phyloP scores from a whole-genome alignment of 92 coral and sea anemone genomes.

The Hydrozoanthus gracilis region DNA sequence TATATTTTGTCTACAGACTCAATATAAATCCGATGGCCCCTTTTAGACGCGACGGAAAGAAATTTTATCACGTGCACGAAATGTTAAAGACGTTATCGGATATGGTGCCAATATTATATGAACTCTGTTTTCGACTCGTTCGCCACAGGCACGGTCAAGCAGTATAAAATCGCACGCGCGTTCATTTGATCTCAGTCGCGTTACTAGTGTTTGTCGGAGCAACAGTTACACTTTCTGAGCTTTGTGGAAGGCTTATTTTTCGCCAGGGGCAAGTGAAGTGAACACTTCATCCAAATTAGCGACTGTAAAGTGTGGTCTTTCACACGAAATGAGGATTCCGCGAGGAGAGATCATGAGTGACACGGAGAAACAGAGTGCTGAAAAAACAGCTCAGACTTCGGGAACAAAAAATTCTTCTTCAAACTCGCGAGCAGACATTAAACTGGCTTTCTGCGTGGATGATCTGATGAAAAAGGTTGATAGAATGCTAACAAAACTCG shows the following conservation, averaged over 20 bases:
- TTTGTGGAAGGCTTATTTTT: neutral
- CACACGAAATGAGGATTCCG: constrained; percentile 17
- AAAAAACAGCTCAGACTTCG: neutral
- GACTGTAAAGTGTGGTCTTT: neutral
- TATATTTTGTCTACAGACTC: neutral
- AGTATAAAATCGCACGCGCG: constrained; percentile 10
- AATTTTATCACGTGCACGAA: neutral
- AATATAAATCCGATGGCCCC: neutral
- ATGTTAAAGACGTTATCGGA: constrained; percentile 25
- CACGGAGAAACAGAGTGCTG: neutral
- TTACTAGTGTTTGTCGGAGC: neutral
- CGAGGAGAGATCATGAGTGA: constrained; percentile 4
- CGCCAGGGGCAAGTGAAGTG: neutral
- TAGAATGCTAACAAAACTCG: constrained; percentile 42
- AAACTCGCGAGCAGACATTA: constrained; percentile 33
- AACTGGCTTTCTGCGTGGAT: constrained; percentile 49
- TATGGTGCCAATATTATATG: constrained; percentile 16
- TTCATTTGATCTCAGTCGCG: neutral
- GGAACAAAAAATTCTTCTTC: constrained; percentile 15
- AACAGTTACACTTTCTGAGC: neutral
- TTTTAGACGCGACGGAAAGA: neutral
- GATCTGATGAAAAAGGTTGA: constrained; percentile 47
- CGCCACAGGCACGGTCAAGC: constrained; percentile 30
- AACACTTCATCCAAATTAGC: neutral
- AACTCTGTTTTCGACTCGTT: neutral